Conservation (phyloP, 2,888 invertebrate species). For the Lamproptera curius region DNA sequence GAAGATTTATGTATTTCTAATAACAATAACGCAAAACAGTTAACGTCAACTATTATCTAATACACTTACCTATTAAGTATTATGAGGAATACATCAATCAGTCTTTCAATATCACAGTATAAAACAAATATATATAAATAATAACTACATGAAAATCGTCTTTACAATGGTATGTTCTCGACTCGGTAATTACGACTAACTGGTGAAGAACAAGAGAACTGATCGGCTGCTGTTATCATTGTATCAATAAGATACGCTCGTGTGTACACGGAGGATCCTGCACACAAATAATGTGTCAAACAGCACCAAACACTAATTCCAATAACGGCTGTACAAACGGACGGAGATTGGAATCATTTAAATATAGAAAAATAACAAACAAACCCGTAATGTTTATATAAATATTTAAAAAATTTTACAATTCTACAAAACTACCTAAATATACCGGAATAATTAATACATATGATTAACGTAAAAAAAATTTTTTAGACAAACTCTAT, state of each 20-base stretch:
- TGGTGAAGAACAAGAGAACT: conserved; percentile 39
- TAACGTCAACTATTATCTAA: background rate
- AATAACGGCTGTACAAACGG: no score
- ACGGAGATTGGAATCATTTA: no score
- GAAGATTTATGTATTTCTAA: background rate
- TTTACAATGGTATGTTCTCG: conserved; percentile 1
- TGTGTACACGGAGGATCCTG: conserved; percentile 51
- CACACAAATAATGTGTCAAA: conserved; percentile 16
- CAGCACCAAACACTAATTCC: conserved; percentile 7
- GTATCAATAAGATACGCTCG: conserved; percentile 69
- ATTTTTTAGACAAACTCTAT: no score
- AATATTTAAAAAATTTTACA: no score
- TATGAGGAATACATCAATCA: background rate
- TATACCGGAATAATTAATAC: no score
- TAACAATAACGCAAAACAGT: background rate
- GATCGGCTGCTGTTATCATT: conserved; percentile 55
- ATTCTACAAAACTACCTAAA: no score
- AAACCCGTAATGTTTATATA: no score
- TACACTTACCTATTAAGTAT: background rate
- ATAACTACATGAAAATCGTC: background rate
- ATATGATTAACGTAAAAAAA: no score
- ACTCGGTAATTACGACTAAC: conserved; percentile 40
- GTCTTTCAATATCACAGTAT: conserved; percentile 14
- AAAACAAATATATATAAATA: conserved; percentile 2
- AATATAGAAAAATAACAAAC: no score